Conservation (phyloP, 2,888 invertebrate genomes). For the Elmis aenea region DNA sequence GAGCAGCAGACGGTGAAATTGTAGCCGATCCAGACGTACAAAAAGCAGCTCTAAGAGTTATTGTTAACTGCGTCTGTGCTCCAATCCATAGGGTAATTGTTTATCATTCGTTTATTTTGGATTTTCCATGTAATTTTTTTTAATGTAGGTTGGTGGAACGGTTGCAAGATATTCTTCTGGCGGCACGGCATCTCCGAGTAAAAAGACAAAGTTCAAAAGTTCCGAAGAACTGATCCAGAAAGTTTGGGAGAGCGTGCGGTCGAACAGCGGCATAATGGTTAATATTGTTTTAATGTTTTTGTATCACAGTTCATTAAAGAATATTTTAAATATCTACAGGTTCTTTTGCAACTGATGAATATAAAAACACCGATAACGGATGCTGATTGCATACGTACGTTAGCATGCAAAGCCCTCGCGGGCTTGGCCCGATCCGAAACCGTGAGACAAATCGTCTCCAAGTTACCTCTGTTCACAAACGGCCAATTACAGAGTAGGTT, state of each 20-base stretch:
- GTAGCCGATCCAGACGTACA: conserved; percentile 89
- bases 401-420: conserved; percentile 89
- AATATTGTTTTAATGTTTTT: conserved; percentile 40
- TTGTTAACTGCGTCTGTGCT: conserved; percentile 92
- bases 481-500: conserved; percentile 80
- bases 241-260: conserved; percentile 91
- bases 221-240: conserved; percentile 85
- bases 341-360: conserved; percentile 81
- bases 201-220: conserved; percentile 59
- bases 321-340: conserved; percentile 46
- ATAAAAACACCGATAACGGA: conserved; percentile 93
- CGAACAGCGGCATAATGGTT: conserved; percentile 96
- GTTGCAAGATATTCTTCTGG: conserved; percentile 49
- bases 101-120: too few species aligned
- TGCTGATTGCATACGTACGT: conserved; percentile 88
- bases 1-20: conserved; percentile 86
- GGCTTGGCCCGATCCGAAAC: conserved; percentile 92
- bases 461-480: conserved; percentile 88
- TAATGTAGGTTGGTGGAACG: conserved; percentile 49
- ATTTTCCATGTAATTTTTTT: conserved; percentile 12
- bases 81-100: conserved; percentile 72
- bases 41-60: conserved; percentile 81
- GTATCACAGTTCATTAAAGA: conserved; percentile 3
- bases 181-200: conserved; percentile 51
- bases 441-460: conserved; percentile 90